These are phyloP conservation scores for Pseudopipra pipra DNA, from an alignment of 2,113 vertebrate species.

Conservation along the genomic window DNA sequence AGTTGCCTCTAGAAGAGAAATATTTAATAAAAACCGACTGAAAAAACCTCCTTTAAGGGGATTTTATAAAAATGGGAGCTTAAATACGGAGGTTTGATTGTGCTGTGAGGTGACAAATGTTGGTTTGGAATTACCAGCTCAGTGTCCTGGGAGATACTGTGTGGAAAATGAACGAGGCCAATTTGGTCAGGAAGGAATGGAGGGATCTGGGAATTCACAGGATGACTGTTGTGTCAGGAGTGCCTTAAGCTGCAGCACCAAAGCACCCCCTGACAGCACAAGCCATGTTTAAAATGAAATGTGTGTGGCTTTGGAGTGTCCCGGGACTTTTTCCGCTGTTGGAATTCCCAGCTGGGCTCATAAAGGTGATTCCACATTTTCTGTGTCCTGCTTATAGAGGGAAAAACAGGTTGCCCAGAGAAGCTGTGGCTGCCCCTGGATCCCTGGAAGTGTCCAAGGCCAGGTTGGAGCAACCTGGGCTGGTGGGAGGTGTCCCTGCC, in stretches of 20 bases:
- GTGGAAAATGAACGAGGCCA: neutral
- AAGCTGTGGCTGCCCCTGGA: neutral
- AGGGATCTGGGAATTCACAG: neutral
- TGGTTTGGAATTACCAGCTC: neutral
- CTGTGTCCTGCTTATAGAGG: neutral
- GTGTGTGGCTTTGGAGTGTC: neutral
- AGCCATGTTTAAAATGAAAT: accelerated
- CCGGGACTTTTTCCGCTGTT: neutral
- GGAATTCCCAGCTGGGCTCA: neutral
- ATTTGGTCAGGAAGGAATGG: neutral
- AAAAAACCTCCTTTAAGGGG: neutral
- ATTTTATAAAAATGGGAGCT: neutral
- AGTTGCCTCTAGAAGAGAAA: neutral
- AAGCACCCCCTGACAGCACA: accelerated
- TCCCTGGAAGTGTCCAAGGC: neutral
- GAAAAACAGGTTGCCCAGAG: neutral
- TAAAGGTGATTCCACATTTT: neutral
- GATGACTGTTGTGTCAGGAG: neutral
- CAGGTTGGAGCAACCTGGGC: accelerated
- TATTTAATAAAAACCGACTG: neutral
- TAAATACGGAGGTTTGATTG: neutral
- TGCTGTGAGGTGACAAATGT: neutral
- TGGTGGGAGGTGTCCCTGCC: neutral
- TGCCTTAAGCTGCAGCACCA: neutral
- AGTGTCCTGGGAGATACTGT: neutral